Conservation (phyloP, 2,113 vertebrate species). For the Nestor notabilis region DNA sequence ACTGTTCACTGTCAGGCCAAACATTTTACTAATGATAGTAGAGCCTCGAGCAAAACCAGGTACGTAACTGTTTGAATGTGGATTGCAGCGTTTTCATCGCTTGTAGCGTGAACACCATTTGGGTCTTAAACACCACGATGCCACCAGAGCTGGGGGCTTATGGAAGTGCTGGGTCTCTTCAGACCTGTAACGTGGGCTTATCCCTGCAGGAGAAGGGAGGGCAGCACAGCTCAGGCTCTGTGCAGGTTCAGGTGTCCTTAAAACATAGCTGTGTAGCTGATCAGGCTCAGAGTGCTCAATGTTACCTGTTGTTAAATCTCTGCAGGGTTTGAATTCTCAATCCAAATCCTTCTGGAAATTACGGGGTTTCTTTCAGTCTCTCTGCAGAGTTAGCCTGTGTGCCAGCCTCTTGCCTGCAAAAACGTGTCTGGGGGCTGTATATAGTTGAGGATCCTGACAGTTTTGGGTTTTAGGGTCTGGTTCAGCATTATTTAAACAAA, state of each 20-base stretch:
- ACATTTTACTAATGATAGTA: neutral
- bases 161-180: accelerated
- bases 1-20: neutral
- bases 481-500: neutral
- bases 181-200: neutral
- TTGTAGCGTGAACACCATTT: accelerated
- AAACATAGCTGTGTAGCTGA: neutral
- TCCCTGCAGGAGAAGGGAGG: neutral
- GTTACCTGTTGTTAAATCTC: neutral
- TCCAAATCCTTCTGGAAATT: neutral
- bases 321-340: accelerated
- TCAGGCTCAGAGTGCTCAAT: neutral
- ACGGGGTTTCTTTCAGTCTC: neutral
- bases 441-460: accelerated
- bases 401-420: neutral
- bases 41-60: neutral
- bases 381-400: neutral
- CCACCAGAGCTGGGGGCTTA: neutral
- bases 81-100: neutral
- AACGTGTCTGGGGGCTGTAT: neutral
- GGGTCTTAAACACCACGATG: neutral
- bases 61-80: neutral
- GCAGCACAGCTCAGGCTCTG: neutral
- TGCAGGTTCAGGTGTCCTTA: neutral
- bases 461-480: neutral